Base-by-base conservation (phyloP, 2,888 invertebrate species). In the Chouioia cunea region DNA sequence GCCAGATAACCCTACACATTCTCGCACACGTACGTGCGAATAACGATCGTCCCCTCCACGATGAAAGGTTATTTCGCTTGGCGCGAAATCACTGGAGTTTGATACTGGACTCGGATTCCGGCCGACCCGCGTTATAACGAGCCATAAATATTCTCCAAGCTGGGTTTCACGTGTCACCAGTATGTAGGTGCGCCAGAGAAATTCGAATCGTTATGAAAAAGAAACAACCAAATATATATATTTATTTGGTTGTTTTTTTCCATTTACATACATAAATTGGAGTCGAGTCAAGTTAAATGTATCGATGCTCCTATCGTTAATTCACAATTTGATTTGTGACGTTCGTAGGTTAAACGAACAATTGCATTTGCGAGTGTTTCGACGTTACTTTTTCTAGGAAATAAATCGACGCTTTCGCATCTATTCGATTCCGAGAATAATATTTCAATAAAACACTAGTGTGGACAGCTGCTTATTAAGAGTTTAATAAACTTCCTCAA, bases 101-200 rank as follows among this genome's bases (percentile, higher is more conserved):
- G 70, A 70, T 65, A 70, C 70, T 60, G 15, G 70, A 70, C 44
- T 70, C 65, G 59, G 65, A 70, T 70, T 70, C 65, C 50, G 59
- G 48, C 3, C 3, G 27, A 16, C 27, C 47, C 65, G 60, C 65
- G 54, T 27, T 60, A 65, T 70, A 70, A 70, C 59, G 65, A 60
- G 65, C 60, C 70, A 70, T 70, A 70, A 70, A 70, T 65, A 27
- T 70, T 60, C 65, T 65, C 60, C 10, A 16, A 44, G 16, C 50
- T 27, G 6, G 60, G 70, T 65, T 48, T 70, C 70, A 60, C 54
- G 65, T 70, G 23, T 70, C 65, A 4, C 60, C 60, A 59, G 65
- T 70, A 70, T 60, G 70, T 70, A 69, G 58, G 52, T 22, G 52
- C 20, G 36, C 53, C 12, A n/a, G 52, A 53, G 69, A 64, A 64